Conservation (phyloP, 2,113 vertebrate species). For the Phocoena phocoena region DNA sequence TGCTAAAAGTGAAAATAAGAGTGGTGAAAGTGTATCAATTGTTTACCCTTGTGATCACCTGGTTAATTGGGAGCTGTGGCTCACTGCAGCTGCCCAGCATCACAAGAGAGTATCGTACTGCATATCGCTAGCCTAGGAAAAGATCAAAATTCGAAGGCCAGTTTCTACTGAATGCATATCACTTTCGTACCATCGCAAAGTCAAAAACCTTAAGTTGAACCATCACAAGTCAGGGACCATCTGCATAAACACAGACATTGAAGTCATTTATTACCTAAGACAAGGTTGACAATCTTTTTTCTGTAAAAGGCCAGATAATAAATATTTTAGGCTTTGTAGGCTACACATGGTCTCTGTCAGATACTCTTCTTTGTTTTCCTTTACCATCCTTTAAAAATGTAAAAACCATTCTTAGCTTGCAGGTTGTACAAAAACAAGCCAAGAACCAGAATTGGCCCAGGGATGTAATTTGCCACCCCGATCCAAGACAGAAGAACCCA, state of each 20-base stretch:
- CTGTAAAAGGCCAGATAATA: background rate
- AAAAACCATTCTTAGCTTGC: background rate
- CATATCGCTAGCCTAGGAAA: background rate
- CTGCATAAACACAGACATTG: background rate
- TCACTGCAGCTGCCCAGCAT: background rate
- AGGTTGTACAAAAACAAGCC: background rate
- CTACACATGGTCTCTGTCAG: background rate
- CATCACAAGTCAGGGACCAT: background rate
- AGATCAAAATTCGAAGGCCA: background rate
- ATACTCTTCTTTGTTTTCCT: background rate
- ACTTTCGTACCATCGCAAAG: background rate
- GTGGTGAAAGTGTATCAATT: background rate
- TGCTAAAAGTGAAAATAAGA: background rate
- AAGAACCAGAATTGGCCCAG: background rate
- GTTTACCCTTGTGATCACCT: background rate
- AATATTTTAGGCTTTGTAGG: background rate
- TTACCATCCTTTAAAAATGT: background rate
- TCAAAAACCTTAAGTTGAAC: background rate
- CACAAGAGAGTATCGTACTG: background rate
- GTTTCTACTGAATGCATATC: background rate
- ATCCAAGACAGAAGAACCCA: background rate
- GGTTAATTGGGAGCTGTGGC: background rate
- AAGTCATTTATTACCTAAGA: background rate
- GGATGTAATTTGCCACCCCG: background rate
- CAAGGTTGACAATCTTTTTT: background rate